These are phyloP conservation scores for Smutsia gigantea DNA, from an alignment of 2,797 vertebrate genomes.

Conservation along the genomic window DNA sequence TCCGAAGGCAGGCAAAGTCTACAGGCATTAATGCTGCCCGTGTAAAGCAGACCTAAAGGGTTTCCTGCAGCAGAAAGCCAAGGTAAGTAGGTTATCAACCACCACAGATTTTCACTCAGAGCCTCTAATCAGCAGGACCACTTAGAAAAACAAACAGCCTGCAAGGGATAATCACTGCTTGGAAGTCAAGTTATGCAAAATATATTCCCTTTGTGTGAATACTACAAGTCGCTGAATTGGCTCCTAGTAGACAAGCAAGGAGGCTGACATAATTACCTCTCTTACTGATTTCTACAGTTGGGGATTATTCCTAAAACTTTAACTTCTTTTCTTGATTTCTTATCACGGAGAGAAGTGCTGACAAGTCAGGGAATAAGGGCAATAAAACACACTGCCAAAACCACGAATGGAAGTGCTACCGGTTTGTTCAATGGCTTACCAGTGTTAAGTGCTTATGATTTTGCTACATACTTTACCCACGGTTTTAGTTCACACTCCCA, in stretches of 20 bases:
- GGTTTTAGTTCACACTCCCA: constrained; percentile 71
- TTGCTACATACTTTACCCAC: constrained; percentile 71
- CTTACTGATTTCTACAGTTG: constrained; percentile 75
- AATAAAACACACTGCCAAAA: constrained; percentile 74
- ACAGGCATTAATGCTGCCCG: not conserved
- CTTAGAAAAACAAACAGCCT: constrained; percentile 82
- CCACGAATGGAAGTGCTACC: constrained; percentile 66
- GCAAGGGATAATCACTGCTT: constrained; percentile 80
- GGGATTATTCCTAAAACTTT: constrained; percentile 79
- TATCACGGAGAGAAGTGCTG: constrained; percentile 78
- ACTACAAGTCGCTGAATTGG: constrained; percentile 78
- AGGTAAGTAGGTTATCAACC: constrained; percentile 83
- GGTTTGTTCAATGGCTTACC: constrained; percentile 71
- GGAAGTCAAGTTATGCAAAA: constrained; percentile 85
- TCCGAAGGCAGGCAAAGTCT: not conserved
- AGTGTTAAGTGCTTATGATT: constrained; percentile 72
- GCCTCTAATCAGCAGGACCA: constrained; percentile 83
- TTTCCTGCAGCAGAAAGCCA: constrained; percentile 73
- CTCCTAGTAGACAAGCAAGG: constrained; percentile 73
- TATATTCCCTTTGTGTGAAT: constrained; percentile 80
- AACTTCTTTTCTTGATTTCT: constrained; percentile 80
- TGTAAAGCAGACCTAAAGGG: constrained; percentile 59
- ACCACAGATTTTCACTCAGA: constrained; percentile 83
- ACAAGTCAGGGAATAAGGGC: constrained; percentile 73
- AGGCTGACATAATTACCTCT: constrained; percentile 82